Evolutionary conservation across 1,140 invertebrate genomes (phyloP), one percentile per base, ranked within the genome.

Genomic region (Drosophila pruinosa): DNA sequence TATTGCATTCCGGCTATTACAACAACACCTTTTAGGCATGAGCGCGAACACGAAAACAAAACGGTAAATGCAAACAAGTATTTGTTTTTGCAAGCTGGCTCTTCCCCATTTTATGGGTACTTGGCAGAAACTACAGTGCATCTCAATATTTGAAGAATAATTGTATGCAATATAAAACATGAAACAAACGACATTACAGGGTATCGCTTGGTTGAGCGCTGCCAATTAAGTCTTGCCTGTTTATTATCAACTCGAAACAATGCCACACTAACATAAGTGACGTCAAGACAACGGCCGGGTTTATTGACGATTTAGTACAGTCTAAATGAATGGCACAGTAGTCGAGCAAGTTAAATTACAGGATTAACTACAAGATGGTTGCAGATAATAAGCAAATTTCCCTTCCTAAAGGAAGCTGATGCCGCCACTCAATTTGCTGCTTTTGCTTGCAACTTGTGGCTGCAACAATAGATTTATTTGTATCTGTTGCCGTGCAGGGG

Each of bases 381-480:
- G 5, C 2, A 62, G 39, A 63, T 63, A 54, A 38, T 12, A n/a
- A 26, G 47, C 21, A 50, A 57, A 24, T 48, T 8, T 4, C 31
- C 28, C n/a, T 41, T 6, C 4, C 12, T 14, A 48, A 26, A 26
- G 19, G 26, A 22, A 36, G 45, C 34, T 70, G 58, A 39, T 47
- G 41, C 26, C 26, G 4, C 26, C 41, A 15, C 22, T 15, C 4
- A 4, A 10, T 31, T 24, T 10, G 6, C 12, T 12, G 19, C n/a
- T 47, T 38, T 24, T 24, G 43, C 57, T 34, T 65, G 62, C 69
- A 58, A 67, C 62, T 58, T 67, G 69, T 59, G 52, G 68, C 68
- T 39, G 50, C 28, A 19, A 12, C 10, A 26, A 12, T 15, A 41
- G 22, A 10, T 22, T 19, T n/a, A 45, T 15, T 38, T 58, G 21